Evolutionary conservation across 1,140 invertebrate genomes (phyloP), one percentile per base, ranked within the genome.

Genomic region (Drosophila grimshawi): DNA sequence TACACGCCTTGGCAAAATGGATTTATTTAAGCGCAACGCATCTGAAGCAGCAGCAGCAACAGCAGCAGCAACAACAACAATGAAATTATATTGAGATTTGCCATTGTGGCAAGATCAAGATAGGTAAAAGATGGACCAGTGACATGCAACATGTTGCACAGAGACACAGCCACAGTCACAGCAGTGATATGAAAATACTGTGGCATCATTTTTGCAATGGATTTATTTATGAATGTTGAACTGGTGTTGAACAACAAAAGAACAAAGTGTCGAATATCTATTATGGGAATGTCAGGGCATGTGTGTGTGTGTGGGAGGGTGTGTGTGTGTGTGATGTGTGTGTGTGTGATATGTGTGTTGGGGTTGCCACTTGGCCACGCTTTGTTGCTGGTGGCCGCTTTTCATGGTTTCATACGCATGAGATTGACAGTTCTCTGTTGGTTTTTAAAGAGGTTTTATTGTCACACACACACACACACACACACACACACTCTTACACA

Each of bases 371-470:
- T 63, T 60, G 41, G 51, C 45, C 56, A 70, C 55, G 69, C 56
- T 74, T 76, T 82, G 78, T 67, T 71, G 30, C 65, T 51, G 51
- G 51, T 74, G 30, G 51, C 39, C 60, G 10, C 59, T 72, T 83
- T 90, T 91, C 88, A 91, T 91, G 88, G 88, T 80, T 90, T 91
- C 75, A 70, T 91, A 91, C 88, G 82, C 88, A 91, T 78, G 82
- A 91, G 88, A 91, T 90, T 91, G 88, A 91, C 82, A 85, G 82
- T 83, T 51, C 62, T 39, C 67, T 64, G 61, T 76, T 75, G 65
- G 41, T 59, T 57, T 51, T 76, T 49, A 43, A 4, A 55, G 43
- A 11, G 39, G 29, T 33, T 53, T 71, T 66, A 67, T 80, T 80
- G 77, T 85, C 77, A 83, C 73, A 77, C 78, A 55, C 52, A 35